Evolutionary conservation across 2,113 vertebrate genomes (phyloP).

Genomic region (Notechis scutatus): DNA sequence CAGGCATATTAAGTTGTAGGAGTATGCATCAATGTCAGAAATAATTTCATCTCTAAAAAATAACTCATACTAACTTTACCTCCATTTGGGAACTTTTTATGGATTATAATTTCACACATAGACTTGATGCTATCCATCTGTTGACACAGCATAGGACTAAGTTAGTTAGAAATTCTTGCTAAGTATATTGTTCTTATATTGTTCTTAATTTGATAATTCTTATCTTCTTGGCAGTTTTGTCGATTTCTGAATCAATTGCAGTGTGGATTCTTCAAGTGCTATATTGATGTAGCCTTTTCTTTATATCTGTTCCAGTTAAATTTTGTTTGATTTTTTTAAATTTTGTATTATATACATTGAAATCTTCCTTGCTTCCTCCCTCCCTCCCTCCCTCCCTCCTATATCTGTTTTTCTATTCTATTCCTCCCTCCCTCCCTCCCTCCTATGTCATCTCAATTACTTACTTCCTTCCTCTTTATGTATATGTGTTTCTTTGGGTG

Average conservation of each 20-base stretch:
- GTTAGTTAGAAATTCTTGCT: not conserved
- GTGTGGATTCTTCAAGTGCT: not conserved
- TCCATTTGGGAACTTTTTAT: not conserved
- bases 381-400: no score
- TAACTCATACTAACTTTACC: not conserved
- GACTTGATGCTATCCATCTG: not conserved
- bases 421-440: not conserved
- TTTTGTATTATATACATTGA: not conserved
- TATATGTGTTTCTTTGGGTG: not conserved
- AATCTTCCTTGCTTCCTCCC: not conserved
- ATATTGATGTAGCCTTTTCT: not conserved
- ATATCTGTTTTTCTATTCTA: no score
- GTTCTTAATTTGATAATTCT: not conserved
- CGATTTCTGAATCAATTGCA: not conserved
- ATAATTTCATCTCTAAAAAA: not conserved
- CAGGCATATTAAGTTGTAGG: not conserved
- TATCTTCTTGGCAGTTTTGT: not conserved
- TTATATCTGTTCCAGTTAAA: not conserved
- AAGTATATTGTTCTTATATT: not conserved
- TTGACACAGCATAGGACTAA: not conserved
- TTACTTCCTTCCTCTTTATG: not conserved
- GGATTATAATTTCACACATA: not conserved
- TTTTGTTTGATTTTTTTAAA: not conserved
- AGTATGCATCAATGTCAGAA: not conserved
- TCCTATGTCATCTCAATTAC: no score